Base-by-base conservation (phyloP, 2,797 vertebrate species). In the Cynopterus sphinx region DNA sequence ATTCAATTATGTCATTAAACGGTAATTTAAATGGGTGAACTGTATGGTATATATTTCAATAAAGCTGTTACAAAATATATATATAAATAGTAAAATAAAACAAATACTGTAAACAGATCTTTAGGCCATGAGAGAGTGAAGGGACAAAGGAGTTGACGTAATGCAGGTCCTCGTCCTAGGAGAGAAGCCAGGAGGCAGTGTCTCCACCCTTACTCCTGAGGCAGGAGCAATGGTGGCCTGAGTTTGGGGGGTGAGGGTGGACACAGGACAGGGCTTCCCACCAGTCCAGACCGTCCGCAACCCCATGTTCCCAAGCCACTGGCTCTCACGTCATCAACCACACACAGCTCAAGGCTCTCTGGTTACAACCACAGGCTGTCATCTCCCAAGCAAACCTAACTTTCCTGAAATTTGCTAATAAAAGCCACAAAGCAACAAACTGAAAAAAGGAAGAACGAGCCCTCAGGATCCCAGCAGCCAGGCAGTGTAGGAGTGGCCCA, bases 381-480 rank as follows among this genome's bases (percentile, higher is more conserved):
- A 96, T 97, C 97, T 97, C 96, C 94, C 95, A 0, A 97, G 96
- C 98, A 98, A 98, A 98, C 98, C 97, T 97, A 96, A 96, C 97
- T 98, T 95, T 97, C 93, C 89, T 81, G 92, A 97, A 98, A 98
- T 97, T 94, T 96, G 90, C 97, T 98, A 96, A 97, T 97, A 97
- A 98, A 98, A 98, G 97, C 95, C 96, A 96, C 67, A 98, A 97
- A 98, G 97, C 97, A 96, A 97, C 95, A 97, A 97, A 96, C 85
- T 96, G 95, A 94, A 97, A 97, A 97, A 91, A 97, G 96, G 96
- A 82, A 16, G 57, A 22, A 55, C 22, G 43, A 21, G 15, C 39
- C 19, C 13, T 59, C 21, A 11, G 19, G 16, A 57, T 28, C 28
- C 16, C 7, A 1, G n/a, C 0, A 3, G n/a, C 75, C 5, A 2